Evolutionary conservation across 2,888 invertebrate species (phyloP), one percentile per base, ranked within the genome.

Genomic region (Itoplectis maculator): DNA sequence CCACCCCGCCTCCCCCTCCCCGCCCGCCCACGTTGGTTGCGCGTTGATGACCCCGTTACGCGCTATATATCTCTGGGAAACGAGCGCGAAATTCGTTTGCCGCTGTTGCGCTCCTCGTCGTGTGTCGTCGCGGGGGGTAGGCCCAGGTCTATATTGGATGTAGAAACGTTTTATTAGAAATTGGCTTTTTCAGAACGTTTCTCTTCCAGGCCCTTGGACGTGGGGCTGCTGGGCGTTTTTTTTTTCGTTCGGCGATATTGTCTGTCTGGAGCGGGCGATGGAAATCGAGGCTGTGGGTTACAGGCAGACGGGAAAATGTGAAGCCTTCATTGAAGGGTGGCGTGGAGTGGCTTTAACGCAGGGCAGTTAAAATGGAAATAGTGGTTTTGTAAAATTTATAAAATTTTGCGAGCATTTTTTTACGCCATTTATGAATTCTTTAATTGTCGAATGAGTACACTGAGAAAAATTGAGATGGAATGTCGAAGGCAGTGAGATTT

Each of bases 61-160:
- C 20, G 13, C 15, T 61, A 59, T 70, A 23, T 72, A 59, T 59
- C n/a, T 15, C 23, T 11, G 63, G 9, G 63, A 47, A 49, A 56
- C 70, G 56, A 42, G 70, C 42, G 23, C 23, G 15, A 51, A 74
- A 74, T 74, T 74, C 74, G 51, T 74, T 74, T 74, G 37, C 51
- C 74, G 40, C 51, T 23, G 37, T 63, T 63, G 63, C 29, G 29
- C 29, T 29, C 29, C 37, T 23, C 40, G 23, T 6, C 7, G 20
- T 2, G 23, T 9, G 51, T 7, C 6, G 20, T 42, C 11, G 13
- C 35, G 20, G 8, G n/a, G n/a, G n/a, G n/a, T n/a, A n/a, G n/a
- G n/a, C n/a, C n/a, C 18, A 56, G 70, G 42, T 4, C 42, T 70
- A 42, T 70, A 56, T 70, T 70, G 54, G n/a, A 42, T 49, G 49